Evolutionary conservation across 2,888 invertebrate species (phyloP), one percentile per base, ranked within the genome.

Genomic region (Meghimatium bilineatum): DNA sequence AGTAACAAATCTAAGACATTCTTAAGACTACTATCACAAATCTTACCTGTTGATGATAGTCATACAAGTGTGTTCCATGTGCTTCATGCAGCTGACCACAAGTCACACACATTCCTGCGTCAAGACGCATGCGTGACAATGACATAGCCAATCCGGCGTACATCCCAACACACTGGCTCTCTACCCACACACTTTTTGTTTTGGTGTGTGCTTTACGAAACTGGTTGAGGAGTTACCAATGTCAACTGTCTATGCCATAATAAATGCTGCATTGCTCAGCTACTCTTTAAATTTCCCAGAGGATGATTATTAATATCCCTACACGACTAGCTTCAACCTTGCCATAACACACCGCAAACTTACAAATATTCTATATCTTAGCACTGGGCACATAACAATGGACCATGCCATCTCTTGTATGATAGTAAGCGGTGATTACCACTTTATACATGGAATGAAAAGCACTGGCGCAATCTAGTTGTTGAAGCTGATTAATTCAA

Each of bases 21-120:
- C n/a, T n/a, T n/a, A n/a, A n/a, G n/a, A n/a, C n/a, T n/a, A n/a
- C n/a, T n/a, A n/a, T 49, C 8, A 49, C 8, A 49, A 17, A 12
- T 32, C 69, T 38, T n/a, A 84, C 94, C 74, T 94, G 91, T 81
- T 92, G 92, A 85, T 91, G 91, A 88, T 94, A 94, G 90, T 94
- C 94, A 86, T 94, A 94, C 75, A 94, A 89, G 88, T 94, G 94
- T 34, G 93, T 91, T 26, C 90, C 91, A 72, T 89, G 88, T 10
- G 88, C 87, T 80, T 91, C 92, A 82, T 93, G 93, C 29, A 91
- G 89, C 88, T 93, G 93, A 2, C 92, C 93, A 87, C 93, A 93
- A 60, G 88, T 89, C 20, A 87, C 87, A 82, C 93, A 93, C 74
- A 92, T 89, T 10, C 89, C 87, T 0, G 90, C 88, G 52, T 90